phyloP scores from a whole-genome alignment of 2,797 vertebrate species.

The Sebastes vulpes region DNA sequence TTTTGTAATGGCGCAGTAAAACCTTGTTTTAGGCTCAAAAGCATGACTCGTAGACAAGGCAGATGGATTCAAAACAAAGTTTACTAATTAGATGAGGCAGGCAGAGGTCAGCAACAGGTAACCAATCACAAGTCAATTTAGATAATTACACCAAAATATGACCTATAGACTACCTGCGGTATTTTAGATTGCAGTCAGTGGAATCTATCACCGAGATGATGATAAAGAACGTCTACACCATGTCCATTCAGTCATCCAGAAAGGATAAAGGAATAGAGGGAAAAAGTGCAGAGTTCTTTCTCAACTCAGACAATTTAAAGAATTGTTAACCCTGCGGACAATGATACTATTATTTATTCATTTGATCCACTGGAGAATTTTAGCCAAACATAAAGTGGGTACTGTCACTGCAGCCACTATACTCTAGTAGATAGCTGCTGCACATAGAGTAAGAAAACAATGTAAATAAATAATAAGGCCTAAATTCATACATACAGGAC shows the following conservation, averaged over 20 bases:
- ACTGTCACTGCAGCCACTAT: not conserved
- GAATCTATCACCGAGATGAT: not conserved
- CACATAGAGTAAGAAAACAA: not conserved
- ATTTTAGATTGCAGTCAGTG: not conserved
- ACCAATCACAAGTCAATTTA: not conserved
- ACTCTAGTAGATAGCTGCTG: not conserved
- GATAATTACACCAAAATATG: not conserved
- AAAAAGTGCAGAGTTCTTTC: not conserved
- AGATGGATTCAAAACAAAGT: not conserved
- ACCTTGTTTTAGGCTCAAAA: not conserved
- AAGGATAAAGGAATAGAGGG: not conserved
- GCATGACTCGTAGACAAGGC: not conserved
- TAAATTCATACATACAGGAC: not conserved
- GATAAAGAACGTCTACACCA: not conserved
- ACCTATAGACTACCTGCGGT: not conserved
- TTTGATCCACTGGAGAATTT: not conserved
- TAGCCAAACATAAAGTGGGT: not conserved
- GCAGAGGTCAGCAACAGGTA: not conserved
- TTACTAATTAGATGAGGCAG: not conserved
- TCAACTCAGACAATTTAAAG: not conserved
- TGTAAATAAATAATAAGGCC: slow-evolving; percentile 28
- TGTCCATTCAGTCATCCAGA: not conserved
- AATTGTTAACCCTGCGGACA: not conserved
- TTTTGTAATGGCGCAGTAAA: not conserved
- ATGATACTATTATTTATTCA: not conserved